Evolutionary conservation across 2,113 vertebrate species (phyloP).

Genomic region (Peromyscus leucopus): DNA sequence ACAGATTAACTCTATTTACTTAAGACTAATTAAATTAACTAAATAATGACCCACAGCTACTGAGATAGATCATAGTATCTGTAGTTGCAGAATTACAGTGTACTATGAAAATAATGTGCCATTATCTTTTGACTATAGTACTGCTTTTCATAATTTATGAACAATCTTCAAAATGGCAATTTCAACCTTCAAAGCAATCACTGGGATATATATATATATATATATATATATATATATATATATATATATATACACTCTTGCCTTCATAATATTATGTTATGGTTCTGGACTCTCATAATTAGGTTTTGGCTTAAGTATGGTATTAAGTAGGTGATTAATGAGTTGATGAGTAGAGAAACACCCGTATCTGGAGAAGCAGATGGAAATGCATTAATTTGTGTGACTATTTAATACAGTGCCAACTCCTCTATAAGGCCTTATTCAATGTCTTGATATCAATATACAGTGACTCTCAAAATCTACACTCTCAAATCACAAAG

Average conservation of each 20-base stretch:
- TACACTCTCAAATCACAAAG: constrained; percentile 44
- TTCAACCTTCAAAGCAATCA: constrained; percentile 66
- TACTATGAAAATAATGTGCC: constrained; percentile 64
- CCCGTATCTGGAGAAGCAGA: constrained; percentile 49
- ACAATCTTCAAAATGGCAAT: constrained; percentile 65
- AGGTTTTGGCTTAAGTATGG: constrained; percentile 74
- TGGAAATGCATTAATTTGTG: constrained; percentile 75
- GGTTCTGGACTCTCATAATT: constrained; percentile 65
- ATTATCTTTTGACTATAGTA: constrained; percentile 72
- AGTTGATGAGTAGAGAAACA: constrained; percentile 65
- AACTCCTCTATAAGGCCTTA: constrained; percentile 63
- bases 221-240: background rate
- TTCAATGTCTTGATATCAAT: constrained; percentile 39
- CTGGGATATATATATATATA: background rate
- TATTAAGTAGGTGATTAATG: constrained; percentile 76
- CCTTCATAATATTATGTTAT: constrained; percentile 67
- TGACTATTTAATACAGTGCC: constrained; percentile 61
- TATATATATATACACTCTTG: constrained; percentile 21
- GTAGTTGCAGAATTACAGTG: constrained; percentile 51
- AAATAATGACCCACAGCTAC: constrained; percentile 66
- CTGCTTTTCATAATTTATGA: constrained; percentile 67
- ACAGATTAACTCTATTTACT: constrained; percentile 70
- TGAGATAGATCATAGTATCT: constrained; percentile 70
- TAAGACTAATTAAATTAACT: constrained; percentile 76
- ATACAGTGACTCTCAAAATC: background rate